These are phyloP conservation scores for Mythimna impura DNA, from an alignment of 2,888 invertebrate genomes.

Conservation along the genomic window DNA sequence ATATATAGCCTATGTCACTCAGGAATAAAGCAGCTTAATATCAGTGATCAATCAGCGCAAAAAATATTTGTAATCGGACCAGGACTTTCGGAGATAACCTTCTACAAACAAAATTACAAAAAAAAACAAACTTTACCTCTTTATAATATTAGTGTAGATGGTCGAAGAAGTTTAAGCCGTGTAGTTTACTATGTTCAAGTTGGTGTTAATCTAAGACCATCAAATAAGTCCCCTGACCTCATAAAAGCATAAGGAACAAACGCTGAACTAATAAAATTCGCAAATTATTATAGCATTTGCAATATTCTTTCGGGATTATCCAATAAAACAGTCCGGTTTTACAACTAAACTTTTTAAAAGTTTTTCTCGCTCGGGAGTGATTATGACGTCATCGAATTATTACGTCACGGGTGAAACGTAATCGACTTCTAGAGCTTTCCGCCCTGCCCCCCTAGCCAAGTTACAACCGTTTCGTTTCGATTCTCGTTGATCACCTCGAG, in stretches of 20 bases:
- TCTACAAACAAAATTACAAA: no score
- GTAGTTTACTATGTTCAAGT: not conserved
- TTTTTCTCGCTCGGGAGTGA: constrained; percentile 40
- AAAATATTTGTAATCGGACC: no score
- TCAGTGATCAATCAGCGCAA: no score
- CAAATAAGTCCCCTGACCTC: not conserved
- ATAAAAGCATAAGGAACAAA: constrained; percentile 13
- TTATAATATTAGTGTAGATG: no score
- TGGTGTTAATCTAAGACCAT: not conserved
- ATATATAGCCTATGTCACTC: no score
- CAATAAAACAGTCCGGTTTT: constrained; percentile 55
- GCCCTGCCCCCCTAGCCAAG: not conserved
- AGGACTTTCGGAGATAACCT: no score
- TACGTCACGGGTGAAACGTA: constrained; percentile 29
- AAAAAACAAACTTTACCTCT: no score
- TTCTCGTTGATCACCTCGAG: no score
- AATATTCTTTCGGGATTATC: constrained; percentile 48
- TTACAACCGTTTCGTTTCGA: no score
- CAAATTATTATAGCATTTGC: constrained; percentile 47
- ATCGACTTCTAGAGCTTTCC: constrained; percentile 31
- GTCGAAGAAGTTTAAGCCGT: not conserved
- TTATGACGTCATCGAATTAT: constrained; percentile 48
- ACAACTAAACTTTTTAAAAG: constrained; percentile 54
- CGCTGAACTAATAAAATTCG: constrained; percentile 14
- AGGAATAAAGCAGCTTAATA: no score